Evolutionary conservation across 2,888 invertebrate genomes (phyloP), one percentile per base, ranked within the genome.

Genomic region (Melinaea marsaeus): DNA sequence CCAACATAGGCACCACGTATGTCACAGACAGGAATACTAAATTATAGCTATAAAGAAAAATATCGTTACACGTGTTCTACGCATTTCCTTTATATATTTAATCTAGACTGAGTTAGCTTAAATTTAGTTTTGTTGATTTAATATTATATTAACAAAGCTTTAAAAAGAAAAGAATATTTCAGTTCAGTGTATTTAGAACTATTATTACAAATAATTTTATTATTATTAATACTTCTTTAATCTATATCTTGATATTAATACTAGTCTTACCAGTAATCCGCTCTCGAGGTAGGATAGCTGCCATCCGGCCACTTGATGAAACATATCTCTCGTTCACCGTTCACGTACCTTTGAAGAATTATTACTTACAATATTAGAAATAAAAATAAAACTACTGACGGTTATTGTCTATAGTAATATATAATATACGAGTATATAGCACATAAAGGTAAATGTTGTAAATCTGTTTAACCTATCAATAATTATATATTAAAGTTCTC

Each of bases 1-100:
- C 93, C 1, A 94, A 88, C 93, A 97, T 95, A 0, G 97, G 97
- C 63, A 95, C 90, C 58, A 96, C 92, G 81, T 98, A 98, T 2
- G 96, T 97, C 68, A 97, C 91, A 5, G 95, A 86, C 76, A 97
- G 90, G 79, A 97, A 94, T 57, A 95, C 91, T 71, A 97, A 89
- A 85, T 96, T 97, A 86, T 97, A 98, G 71, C 97, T 97, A 88
- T 1, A 71, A 70, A 62, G 1, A 42, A 42, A 42, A 7, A 9
- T 42, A 42, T 9, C 42, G 11, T 42, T 9, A 42, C 42, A 42
- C 5, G 42, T 32, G 13, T 47, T 47, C 22, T 22, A 22, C 22
- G 22, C 55, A 59, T 33, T 56, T 42, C n/a, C 2, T 48, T 42
- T 48, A 48, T 45, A 58, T 37, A 11, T 46, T 3, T 56, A 33